These are phyloP conservation scores for Cavia aperea DNA, from an alignment of 2,113 vertebrate species.

Conservation along the genomic window DNA sequence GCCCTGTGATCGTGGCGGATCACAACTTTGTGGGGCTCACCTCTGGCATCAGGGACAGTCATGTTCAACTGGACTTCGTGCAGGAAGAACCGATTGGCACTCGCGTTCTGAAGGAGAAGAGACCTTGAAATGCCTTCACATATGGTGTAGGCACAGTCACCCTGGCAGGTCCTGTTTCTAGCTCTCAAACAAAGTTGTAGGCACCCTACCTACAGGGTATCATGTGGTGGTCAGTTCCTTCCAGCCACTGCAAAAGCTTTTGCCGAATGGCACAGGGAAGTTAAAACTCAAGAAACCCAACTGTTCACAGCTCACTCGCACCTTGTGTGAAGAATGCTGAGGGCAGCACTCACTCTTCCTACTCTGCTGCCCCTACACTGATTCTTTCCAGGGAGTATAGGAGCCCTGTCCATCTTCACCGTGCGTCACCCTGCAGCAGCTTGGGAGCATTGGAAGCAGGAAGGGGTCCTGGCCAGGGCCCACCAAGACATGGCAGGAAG, in stretches of 20 bases:
- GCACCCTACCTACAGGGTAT: rapidly evolving
- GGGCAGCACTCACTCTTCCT: neutral
- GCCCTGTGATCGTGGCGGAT: rapidly evolving
- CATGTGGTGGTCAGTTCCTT: neutral
- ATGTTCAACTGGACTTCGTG: constrained; percentile 67
- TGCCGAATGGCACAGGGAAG: neutral
- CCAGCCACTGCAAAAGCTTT: neutral
- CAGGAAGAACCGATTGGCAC: constrained; percentile 75
- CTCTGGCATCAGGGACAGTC: constrained; percentile 72
- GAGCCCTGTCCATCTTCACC: no score
- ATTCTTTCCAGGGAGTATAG: neutral
- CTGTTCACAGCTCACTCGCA: neutral
- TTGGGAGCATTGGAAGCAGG: no score
- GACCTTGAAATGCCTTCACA: neutral
- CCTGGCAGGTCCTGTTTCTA: neutral
- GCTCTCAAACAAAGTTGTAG: neutral
- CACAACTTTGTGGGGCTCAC: constrained; percentile 59
- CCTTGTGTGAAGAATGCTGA: rapidly evolving
- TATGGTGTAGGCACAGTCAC: neutral
- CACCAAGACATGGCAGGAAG: neutral
- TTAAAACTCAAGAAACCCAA: neutral
- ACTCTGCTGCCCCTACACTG: neutral
- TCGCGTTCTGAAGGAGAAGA: constrained; percentile 73
- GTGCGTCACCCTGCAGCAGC: neutral
- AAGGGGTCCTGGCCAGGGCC: neutral